These are phyloP conservation scores for Eurosta solidaginis DNA, from an alignment of 1,140 invertebrate genomes.

Conservation along the genomic window DNA sequence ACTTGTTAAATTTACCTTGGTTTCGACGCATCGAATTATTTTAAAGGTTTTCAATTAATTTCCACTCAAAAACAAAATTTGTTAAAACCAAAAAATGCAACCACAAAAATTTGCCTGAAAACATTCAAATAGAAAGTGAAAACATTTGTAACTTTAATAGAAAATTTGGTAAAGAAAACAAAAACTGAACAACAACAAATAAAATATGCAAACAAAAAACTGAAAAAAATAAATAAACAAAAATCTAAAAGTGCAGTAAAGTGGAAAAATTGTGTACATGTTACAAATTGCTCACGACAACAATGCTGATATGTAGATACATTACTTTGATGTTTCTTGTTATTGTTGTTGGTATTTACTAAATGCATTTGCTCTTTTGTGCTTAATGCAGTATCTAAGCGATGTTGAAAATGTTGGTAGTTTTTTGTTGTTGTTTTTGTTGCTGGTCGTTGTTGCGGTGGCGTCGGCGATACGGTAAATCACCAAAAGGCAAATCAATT, in stretches of 20 bases:
- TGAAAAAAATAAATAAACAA: too few species aligned
- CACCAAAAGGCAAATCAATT: not conserved
- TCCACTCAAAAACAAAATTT: too few species aligned
- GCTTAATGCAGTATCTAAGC: too few species aligned
- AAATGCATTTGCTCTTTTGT: too few species aligned
- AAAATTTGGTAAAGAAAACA: slow-evolving; percentile 1
- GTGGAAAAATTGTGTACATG: slow-evolving; percentile 26
- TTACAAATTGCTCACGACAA: slow-evolving; percentile 28
- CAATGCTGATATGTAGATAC: slow-evolving; percentile 18
- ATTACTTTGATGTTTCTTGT: not conserved
- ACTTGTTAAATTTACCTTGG: too few species aligned
- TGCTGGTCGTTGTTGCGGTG: not conserved
- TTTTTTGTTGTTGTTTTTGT: not conserved
- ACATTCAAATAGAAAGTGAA: not conserved
- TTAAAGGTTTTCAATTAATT: too few species aligned
- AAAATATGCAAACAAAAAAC: not conserved
- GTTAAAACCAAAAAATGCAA: too few species aligned
- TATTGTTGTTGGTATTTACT: not conserved
- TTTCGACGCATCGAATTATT: too few species aligned
- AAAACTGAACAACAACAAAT: not conserved
- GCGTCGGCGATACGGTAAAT: not conserved
- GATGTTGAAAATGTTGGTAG: too few species aligned
- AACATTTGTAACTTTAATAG: not conserved
- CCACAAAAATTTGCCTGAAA: not conserved
- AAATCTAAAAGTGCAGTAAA: slow-evolving; percentile 12